These are phyloP conservation scores for Bagarius yarrelli DNA, from an alignment of 2,113 vertebrate species.

Conservation along the genomic window DNA sequence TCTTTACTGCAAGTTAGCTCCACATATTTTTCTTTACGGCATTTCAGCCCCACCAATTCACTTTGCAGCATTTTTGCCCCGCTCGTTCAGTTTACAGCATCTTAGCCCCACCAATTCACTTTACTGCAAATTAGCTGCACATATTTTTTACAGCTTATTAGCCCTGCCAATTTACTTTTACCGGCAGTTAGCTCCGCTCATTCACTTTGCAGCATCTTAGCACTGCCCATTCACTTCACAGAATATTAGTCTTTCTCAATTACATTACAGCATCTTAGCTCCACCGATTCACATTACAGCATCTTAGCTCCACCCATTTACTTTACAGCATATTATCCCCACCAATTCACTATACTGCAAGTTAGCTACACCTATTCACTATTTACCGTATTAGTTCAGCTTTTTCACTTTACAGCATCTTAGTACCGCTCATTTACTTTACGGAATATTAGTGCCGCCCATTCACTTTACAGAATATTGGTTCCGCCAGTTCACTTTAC, in stretches of 20 bases:
- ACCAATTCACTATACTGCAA: no score
- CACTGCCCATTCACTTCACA: neutral
- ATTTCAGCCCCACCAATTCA: neutral
- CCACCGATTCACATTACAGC: neutral
- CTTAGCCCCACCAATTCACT: no score
- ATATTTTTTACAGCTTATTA: neutral
- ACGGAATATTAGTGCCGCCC: neutral
- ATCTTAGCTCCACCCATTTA: no score
- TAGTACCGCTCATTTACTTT: neutral
- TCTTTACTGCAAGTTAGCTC: neutral
- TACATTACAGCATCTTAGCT: neutral
- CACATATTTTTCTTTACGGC: neutral
- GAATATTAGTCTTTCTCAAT: neutral
- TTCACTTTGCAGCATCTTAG: neutral
- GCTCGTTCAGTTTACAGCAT: neutral
- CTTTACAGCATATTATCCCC: neutral
- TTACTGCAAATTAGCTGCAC: neutral
- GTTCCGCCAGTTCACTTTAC: neutral
- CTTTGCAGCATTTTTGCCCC: neutral
- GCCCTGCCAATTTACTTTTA: neutral
- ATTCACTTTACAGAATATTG: neutral
- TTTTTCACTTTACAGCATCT: neutral
- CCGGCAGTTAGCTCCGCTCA: neutral
- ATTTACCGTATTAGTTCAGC: neutral
- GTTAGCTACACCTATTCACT: neutral